phyloP scores from a whole-genome alignment of 2,797 vertebrate genomes.

The Podarcis lilfordi region DNA sequence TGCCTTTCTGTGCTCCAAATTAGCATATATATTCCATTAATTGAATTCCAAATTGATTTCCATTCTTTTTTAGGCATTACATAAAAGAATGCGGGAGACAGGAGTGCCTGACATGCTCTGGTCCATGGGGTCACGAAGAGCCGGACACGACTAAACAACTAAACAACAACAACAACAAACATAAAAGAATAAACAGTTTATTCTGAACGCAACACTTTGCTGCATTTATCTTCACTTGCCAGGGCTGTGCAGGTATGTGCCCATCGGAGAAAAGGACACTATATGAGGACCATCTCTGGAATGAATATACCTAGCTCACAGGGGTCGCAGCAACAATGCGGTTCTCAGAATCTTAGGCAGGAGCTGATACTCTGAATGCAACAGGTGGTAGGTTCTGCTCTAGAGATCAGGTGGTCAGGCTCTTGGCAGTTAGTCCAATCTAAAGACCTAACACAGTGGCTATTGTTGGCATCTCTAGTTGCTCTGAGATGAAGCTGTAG shows the following conservation, averaged over 20 bases:
- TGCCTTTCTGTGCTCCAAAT: not conserved
- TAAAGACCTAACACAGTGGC: not conserved
- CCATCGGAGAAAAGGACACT: not conserved
- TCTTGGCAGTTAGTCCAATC: not conserved
- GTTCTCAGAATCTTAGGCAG: not conserved
- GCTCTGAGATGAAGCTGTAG: not conserved
- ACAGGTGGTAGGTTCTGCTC: not conserved
- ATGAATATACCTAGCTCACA: not conserved
- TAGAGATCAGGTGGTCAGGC: not conserved
- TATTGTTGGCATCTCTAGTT: not conserved
- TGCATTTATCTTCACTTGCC: not conserved
- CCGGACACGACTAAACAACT: too few relatives aligned
- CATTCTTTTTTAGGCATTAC: not conserved
- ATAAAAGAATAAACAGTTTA: not conserved
- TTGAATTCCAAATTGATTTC: conserved; percentile 16
- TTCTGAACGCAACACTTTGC: not conserved
- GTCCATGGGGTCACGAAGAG: too few relatives aligned
- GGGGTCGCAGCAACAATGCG: not conserved
- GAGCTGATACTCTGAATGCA: not conserved
- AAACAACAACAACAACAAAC: not conserved
- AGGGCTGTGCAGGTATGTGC: too few relatives aligned
- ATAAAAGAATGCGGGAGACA: not conserved
- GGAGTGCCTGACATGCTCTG: too few relatives aligned
- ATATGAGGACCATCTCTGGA: not conserved
- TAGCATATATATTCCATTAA: conserved; percentile 27